Percentiles rank a stretch among this genome's conserved stretches.
These are phyloP conservation scores for Mormyrus proboscirostris DNA, from an alignment of 2,797 vertebrate species.

Conservation along the genomic window DNA sequence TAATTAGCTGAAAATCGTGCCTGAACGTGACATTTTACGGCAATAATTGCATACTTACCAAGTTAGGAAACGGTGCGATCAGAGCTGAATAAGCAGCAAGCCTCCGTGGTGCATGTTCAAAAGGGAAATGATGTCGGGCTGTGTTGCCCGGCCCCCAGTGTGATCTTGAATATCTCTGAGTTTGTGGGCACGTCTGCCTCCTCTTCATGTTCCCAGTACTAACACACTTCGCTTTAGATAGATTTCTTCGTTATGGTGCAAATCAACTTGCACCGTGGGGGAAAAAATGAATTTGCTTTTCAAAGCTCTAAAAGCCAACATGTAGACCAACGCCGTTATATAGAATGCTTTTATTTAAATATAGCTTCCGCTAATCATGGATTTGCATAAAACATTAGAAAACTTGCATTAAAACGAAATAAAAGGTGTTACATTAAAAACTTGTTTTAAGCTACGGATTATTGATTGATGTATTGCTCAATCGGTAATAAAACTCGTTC, in stretches of 20 bases:
- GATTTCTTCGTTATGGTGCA: background rate
- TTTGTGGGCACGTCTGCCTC: background rate
- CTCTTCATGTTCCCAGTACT: background rate
- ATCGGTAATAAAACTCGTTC: background rate
- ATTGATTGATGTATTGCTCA: background rate
- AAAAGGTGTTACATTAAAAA: background rate
- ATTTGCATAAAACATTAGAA: background rate
- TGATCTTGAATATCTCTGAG: background rate
- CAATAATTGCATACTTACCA: background rate
- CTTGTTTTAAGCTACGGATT: background rate
- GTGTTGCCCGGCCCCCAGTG: background rate
- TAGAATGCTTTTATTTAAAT: background rate
- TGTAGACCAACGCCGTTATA: background rate
- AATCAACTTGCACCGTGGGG: background rate
- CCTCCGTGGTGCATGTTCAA: background rate
- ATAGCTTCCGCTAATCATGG: background rate
- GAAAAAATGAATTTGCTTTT: background rate
- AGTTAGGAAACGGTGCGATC: background rate
- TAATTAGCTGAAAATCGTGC: background rate
- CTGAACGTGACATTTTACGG: background rate
- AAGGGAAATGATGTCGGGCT: slow-evolving; percentile 13
- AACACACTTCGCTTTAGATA: background rate
- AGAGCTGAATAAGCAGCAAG: background rate
- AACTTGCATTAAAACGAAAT: background rate
- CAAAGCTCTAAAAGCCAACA: background rate